Conservation (phyloP, 2,888 invertebrate species). For the Drosophila sordidula region DNA sequence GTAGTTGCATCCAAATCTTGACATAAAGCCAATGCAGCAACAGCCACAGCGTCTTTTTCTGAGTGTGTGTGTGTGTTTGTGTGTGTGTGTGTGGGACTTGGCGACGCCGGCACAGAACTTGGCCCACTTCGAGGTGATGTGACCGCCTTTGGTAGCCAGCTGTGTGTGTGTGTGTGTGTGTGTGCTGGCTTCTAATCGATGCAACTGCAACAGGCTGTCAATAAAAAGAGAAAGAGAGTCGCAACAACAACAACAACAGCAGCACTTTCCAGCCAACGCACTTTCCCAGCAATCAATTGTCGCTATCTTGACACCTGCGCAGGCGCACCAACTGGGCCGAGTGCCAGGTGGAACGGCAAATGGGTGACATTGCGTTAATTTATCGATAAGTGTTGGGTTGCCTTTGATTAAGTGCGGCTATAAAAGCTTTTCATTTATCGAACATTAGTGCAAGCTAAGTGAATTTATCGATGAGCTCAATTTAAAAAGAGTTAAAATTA, state of each 20-base stretch:
- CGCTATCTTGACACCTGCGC: conserved; percentile 42
- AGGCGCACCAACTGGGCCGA: conserved; percentile 26
- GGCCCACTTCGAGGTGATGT: conserved; percentile 69
- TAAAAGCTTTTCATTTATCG: background rate
- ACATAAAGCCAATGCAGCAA: conserved; percentile 17
- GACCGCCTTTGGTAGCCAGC: conserved; percentile 61
- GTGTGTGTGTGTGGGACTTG: conserved; percentile 33
- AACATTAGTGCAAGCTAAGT: too few species aligned
- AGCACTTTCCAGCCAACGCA: conserved; percentile 48
- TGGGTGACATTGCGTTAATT: conserved; percentile 22
- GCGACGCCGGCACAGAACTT: conserved; percentile 58
- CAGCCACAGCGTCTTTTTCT: background rate
- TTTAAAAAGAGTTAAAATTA: too few species aligned
- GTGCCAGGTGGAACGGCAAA: conserved; percentile 21
- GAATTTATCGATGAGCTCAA: too few species aligned
- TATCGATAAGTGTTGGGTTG: conserved; percentile 28
- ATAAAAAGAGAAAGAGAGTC: conserved; percentile 46
- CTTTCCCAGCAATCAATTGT: conserved; percentile 36
- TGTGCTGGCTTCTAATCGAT: conserved; percentile 48
- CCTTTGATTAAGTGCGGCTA: conserved; percentile 6
- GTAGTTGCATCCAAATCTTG: conserved; percentile 37
- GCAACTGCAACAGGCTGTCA: conserved; percentile 53
- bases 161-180: conserved; percentile 4
- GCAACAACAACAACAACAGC: conserved; percentile 2
- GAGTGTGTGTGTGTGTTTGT: conserved; percentile 12